Base-by-base conservation (phyloP, 1,140 invertebrate genomes). In the Drosophila orosa region DNA sequence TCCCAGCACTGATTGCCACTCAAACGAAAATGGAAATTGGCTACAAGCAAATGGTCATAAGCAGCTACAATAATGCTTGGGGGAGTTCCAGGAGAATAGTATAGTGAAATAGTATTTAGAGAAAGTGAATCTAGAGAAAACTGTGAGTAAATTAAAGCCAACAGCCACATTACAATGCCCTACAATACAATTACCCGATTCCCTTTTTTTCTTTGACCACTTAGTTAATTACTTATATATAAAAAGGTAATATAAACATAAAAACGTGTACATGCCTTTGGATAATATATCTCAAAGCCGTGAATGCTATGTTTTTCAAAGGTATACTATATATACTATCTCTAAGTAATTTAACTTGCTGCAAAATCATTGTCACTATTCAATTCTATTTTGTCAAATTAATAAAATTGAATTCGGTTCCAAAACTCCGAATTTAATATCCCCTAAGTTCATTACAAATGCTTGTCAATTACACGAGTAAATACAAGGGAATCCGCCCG, bases 1-100 rank as follows among this genome's bases (percentile, higher is more conserved):
- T 85, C 71, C 48, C 24, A 67, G 29, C 45, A 60, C 78, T 73
- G 74, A 85, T 72, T 87, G 83, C 74, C 74, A 75, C 76, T 72
- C 66, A 80, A 86, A 75, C 74, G 78, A 61, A 67, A 78, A 78
- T 85, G 78, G 47, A 86, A 78, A 82, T 87, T 86, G 83, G 42
- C 78, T 50, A 54, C 61, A 73, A 72, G 66, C 15, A 66, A 82
- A 86, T 76, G 58, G 71, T 54, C 44, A 76, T 79, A 83, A 83
- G 83, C 65, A 87, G 78, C 68, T 67, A 55, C 69, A 37, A 42
- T 80, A 77, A 47, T 76, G 45, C 27, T 40, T 12, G 25, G 27
- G 54, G 52, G 61, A 66, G 31, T 19, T 27, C 33, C 40, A 69
- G 56, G 33, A 40, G 40, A 68, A 63, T 39, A 35, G 37, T 8